Evolutionary conservation across 2,113 vertebrate species (phyloP).

Genomic region (Prionailurus bengalensis): DNA sequence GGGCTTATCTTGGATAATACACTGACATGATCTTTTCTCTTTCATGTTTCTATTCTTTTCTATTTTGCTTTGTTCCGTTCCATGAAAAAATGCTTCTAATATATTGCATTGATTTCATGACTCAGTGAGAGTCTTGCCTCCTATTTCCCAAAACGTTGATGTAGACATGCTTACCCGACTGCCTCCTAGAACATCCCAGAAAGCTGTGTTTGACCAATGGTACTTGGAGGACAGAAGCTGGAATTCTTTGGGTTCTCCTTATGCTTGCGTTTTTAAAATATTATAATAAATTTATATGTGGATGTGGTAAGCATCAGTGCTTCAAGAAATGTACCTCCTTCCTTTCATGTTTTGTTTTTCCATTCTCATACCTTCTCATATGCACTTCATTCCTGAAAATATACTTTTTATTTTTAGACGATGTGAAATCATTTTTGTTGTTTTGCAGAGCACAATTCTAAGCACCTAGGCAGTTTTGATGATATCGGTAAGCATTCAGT

Average conservation of each 20-base stretch:
- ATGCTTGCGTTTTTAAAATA: background rate
- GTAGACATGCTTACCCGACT: background rate
- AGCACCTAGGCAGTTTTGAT: background rate
- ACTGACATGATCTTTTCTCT: background rate
- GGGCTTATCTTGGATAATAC: background rate
- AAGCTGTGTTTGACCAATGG: background rate
- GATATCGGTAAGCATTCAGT: background rate
- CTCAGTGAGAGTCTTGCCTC: background rate
- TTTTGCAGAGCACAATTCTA: background rate
- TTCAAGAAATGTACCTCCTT: background rate
- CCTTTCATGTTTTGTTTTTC: background rate
- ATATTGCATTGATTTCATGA: background rate
- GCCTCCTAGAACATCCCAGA: background rate
- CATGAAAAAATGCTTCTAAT: background rate
- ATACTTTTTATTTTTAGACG: background rate
- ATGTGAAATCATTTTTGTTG: background rate
- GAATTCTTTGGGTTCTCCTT: background rate
- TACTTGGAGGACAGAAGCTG: background rate
- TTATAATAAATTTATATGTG: background rate
- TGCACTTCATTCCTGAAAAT: slow-evolving; percentile 1
- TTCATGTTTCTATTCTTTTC: background rate
- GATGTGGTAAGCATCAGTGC: background rate
- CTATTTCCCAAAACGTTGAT: background rate
- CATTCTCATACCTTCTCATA: background rate
- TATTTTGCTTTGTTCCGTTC: background rate